These are phyloP conservation scores for Vanessa cardui DNA, from an alignment of 2,888 invertebrate species.

Conservation along the genomic window DNA sequence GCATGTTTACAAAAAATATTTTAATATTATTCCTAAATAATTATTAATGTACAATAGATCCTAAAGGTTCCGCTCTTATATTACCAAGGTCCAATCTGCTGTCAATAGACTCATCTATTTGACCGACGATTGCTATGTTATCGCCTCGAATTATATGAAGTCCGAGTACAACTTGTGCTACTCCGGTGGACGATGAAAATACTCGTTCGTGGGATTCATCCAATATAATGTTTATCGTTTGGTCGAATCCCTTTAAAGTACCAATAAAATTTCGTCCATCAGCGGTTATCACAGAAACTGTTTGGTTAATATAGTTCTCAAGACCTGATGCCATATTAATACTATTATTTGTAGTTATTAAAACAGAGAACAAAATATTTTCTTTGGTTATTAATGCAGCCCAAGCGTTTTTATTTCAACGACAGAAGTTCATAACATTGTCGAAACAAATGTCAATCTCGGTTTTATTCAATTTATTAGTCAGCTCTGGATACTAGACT, in stretches of 20 bases:
- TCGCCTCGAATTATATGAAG: conserved; percentile 99
- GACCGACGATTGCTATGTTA: conserved; percentile 95
- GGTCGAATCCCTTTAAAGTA: conserved; percentile 98
- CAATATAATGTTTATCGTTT: conserved; percentile 98
- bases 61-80: conserved; percentile 92
- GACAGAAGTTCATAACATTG: background rate
- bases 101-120: conserved; percentile 92
- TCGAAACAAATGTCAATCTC: conserved; percentile 8
- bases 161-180: conserved; percentile 93
- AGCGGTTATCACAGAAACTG: conserved; percentile 96
- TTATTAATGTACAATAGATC: conserved; percentile 88
- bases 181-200: conserved; percentile 95
- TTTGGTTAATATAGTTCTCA: conserved; percentile 94
- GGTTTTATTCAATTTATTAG: too few species aligned
- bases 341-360: background rate
- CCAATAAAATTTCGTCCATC: conserved; percentile 99
- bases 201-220: conserved; percentile 99
- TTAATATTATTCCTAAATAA: conserved; percentile 34
- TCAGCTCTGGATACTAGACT: too few species aligned
- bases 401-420: conserved; percentile 13
- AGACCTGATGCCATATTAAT: conserved; percentile 90
- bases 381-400: conserved; percentile 21
- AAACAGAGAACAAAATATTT: background rate
- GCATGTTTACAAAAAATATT: conserved; percentile 31
- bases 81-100: conserved; percentile 90